Evolutionary conservation across 2,113 vertebrate species (phyloP).

Genomic region (Clarias gariepinus): DNA sequence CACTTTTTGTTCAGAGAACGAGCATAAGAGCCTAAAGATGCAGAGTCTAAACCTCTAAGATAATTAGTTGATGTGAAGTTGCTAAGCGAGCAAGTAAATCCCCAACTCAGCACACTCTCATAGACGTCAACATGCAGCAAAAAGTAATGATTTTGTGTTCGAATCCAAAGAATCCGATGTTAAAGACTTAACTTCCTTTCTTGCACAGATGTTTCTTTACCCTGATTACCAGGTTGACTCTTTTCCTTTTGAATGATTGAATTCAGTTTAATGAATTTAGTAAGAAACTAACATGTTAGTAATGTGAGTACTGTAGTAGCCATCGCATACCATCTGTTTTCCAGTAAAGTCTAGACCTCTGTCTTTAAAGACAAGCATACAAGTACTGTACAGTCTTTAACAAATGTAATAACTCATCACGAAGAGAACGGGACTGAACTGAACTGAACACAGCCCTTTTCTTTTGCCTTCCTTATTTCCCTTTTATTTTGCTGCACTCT

Average conservation of each 20-base stretch:
- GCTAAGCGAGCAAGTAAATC: constrained; percentile 1
- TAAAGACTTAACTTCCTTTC: neutral
- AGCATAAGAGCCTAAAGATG: neutral
- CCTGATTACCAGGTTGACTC: neutral
- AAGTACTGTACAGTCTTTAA: too few species aligned
- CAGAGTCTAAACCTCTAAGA: neutral
- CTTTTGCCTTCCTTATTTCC: neutral
- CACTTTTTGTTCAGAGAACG: neutral
- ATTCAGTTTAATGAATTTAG: neutral
- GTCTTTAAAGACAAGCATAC: neutral
- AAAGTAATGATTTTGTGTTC: neutral
- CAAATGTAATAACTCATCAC: neutral
- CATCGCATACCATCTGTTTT: neutral
- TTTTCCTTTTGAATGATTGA: neutral
- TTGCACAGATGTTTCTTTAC: neutral
- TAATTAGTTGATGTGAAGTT: neutral
- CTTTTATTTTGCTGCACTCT: neutral
- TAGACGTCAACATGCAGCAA: neutral
- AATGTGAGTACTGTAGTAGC: neutral
- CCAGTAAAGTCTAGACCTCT: neutral
- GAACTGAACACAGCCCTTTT: neutral
- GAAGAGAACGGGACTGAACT: neutral
- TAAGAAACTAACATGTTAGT: neutral
- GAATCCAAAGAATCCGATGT: neutral
- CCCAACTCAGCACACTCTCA: neutral